Percentiles rank a stretch among this genome's conserved stretches.
phyloP scores from a whole-genome alignment of 2,797 vertebrate genomes.

The Clarias laeviceps region DNA sequence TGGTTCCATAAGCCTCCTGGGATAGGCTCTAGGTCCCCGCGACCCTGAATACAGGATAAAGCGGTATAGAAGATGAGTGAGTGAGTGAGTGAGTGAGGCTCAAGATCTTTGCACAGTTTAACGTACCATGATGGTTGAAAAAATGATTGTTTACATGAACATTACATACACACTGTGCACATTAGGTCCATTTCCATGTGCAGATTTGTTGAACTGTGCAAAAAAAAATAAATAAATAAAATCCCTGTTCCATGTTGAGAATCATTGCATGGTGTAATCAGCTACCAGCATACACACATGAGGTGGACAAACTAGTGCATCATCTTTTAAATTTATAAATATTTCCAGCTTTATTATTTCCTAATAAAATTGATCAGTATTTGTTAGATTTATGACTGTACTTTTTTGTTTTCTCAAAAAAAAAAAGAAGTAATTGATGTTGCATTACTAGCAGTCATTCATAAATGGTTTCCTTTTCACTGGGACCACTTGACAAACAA shows the following conservation, averaged over 20 bases:
- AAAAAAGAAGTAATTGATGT: neutral
- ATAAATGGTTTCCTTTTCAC: neutral
- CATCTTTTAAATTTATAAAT: neutral
- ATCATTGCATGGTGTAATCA: neutral
- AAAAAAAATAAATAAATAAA: neutral
- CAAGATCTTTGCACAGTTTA: neutral
- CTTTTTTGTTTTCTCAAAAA: neutral
- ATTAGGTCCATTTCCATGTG: slow-evolving; percentile 26
- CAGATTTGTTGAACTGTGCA: slow-evolving; percentile 22
- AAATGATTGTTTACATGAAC: neutral
- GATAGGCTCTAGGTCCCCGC: too few relatives aligned
- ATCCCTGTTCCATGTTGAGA: neutral
- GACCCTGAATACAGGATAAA: too few relatives aligned
- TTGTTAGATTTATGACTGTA: neutral
- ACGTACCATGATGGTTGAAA: slow-evolving; percentile 14
- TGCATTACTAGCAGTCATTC: neutral
- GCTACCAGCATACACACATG: neutral
- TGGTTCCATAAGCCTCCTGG: too few relatives aligned
- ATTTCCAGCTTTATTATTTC: neutral
- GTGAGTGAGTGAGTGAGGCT: too few relatives aligned
- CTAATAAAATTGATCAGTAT: neutral
- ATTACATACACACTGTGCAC: slow-evolving; percentile 30
- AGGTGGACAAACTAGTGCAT: neutral
- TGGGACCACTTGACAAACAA: neutral
- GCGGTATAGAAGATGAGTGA: too few relatives aligned